Evolutionary conservation across 1,140 invertebrate genomes (phyloP), one percentile per base, ranked within the genome.

Genomic region (Papilio xuthus): DNA sequence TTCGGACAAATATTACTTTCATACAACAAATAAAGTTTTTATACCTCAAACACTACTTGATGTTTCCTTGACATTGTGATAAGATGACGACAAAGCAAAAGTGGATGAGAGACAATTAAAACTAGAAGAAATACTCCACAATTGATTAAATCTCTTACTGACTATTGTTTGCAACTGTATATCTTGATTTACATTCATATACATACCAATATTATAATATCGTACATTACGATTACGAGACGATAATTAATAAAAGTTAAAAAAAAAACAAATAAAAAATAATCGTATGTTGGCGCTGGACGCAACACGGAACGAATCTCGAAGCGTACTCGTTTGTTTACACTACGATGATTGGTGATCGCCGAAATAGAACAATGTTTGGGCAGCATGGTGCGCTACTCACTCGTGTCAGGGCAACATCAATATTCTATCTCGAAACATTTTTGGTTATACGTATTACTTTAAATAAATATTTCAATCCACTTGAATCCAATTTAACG

Each of bases 281-380:
- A 53, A n/a, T 20, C 18, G n/a, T 53, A 20, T 53, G 50, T 53
- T 53, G 4, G 50, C 50, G 50, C n/a, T 53, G 8, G 20, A 53
- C 32, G 69, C n/a, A 70, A 70, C 69, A 42, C 8, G 18, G 69
- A 70, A 41, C 69, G n/a, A 70, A n/a, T 70, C 69, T 70, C 18
- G 32, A 32, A 15, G 18, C 50, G 10, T 15, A 15, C 1, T 37
- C 32, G 32, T 37, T 37, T 78, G 77, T 78, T 78, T 78, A 78
- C 50, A 63, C 44, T 73, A 37, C n/a, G 26, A 20, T 78, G 77
- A 78, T 78, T 73, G 77, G 77, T 73, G 32, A 50, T 28, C 50
- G 47, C 23, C 20, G 50, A 78, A 78, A 78, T 78, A 78, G 77
- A 78, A 72, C 75, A 67, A 15, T 73, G 77, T 73, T 60, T 72